Percentiles rank a stretch among this genome's conserved stretches.
These are phyloP conservation scores for Sinella curviseta DNA, from an alignment of 1,140 invertebrate genomes.

Conservation along the genomic window DNA sequence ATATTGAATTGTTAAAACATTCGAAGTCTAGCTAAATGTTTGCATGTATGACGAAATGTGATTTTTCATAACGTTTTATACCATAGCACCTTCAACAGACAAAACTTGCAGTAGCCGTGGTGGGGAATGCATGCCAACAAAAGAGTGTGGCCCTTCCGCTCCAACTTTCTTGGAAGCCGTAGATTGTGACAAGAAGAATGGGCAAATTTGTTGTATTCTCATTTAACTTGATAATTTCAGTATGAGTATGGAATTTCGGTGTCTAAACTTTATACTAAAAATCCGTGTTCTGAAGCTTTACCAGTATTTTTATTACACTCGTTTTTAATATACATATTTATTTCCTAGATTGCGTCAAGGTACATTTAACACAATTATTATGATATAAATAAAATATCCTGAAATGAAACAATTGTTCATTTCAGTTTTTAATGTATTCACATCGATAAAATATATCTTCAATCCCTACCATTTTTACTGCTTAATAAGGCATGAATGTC, in stretches of 20 bases:
- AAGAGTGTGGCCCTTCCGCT: constrained; percentile 14
- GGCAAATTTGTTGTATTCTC: constrained; percentile 40
- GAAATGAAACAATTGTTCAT: too few relatives aligned
- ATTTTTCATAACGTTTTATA: background rate
- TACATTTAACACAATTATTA: too few relatives aligned
- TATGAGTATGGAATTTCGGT: background rate
- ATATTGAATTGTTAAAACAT: background rate
- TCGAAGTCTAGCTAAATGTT: background rate
- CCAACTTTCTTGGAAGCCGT: background rate
- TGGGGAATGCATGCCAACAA: constrained; percentile 30
- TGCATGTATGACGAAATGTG: background rate
- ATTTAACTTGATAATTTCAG: constrained; percentile 9
- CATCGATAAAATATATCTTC: too few relatives aligned
- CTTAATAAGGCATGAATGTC: too few relatives aligned
- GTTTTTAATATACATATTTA: background rate
- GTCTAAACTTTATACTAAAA: background rate
- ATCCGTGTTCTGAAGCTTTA: background rate
- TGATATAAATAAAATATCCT: too few relatives aligned
- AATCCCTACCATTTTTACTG: too few relatives aligned
- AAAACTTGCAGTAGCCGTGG: constrained; percentile 33
- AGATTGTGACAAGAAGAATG: constrained; percentile 34
- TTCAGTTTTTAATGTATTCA: too few relatives aligned
- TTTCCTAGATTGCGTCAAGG: too few relatives aligned
- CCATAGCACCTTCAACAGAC: constrained; percentile 22
- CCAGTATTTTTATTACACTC: background rate